These are phyloP conservation scores for Pyrrhia umbra DNA, from an alignment of 2,888 invertebrate genomes.

Conservation along the genomic window DNA sequence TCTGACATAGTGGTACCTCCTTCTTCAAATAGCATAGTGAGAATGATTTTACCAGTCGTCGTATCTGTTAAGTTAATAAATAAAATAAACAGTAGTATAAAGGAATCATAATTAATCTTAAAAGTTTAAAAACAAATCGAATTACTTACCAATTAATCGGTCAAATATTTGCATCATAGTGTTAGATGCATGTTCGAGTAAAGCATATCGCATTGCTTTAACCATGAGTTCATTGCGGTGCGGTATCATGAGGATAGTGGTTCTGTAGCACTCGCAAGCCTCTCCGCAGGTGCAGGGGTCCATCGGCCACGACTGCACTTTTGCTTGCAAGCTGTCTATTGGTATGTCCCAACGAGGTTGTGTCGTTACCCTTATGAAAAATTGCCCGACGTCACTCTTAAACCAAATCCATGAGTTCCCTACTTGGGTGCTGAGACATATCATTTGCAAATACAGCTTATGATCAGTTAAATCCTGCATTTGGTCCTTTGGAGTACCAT, in stretches of 20 bases:
- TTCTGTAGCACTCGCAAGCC: constrained; percentile 83
- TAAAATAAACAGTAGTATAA: background rate
- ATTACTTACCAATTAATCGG: constrained; percentile 76
- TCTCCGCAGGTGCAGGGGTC: constrained; percentile 84
- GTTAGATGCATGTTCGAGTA: constrained; percentile 80
- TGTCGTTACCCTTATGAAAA: constrained; percentile 81
- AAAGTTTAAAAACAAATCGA: background rate
- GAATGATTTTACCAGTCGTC: constrained; percentile 79
- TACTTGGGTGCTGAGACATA: constrained; percentile 81
- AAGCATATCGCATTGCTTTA: constrained; percentile 79
- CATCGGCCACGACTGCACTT: constrained; percentile 79
- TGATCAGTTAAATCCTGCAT: constrained; percentile 75
- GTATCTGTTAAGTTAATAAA: constrained; percentile 72
- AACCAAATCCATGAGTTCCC: constrained; percentile 86
- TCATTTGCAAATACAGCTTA: constrained; percentile 80
- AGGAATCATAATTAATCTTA: background rate
- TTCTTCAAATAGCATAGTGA: constrained; percentile 80
- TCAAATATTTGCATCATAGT: constrained; percentile 83
- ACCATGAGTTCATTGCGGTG: constrained; percentile 84
- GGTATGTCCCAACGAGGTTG: constrained; percentile 84
- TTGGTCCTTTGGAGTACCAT: constrained; percentile 75
- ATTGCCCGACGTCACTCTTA: constrained; percentile 80
- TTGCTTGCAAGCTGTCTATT: constrained; percentile 78
- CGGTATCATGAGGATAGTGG: constrained; percentile 78
- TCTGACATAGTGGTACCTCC: constrained; percentile 82